Base-by-base conservation (phyloP, 37 sponge, comb jelly and placozoan species). In the Oscarella lobularis region DNA sequence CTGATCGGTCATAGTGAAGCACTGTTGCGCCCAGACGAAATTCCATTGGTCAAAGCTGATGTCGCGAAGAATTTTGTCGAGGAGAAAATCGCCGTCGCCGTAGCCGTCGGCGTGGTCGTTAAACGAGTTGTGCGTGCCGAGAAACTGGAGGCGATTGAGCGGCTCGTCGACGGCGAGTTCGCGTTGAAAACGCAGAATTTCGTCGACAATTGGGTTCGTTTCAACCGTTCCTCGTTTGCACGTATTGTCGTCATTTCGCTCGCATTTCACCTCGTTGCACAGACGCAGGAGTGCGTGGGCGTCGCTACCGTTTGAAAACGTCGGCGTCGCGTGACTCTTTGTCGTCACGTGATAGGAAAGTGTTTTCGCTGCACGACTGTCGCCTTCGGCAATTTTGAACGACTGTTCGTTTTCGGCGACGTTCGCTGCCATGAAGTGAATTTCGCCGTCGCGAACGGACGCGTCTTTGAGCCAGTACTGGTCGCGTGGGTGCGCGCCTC, bases 1-100 rank as follows among this genome's bases (percentile, higher is more conserved):
- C 73, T 85, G 85, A 71, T 85, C 85, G 1, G 85, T 85, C 77
- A 85, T 75, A 33, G 85, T 76, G 77, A 85, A 85, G 73, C 77
- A 85, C 85, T 85, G 81, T 80, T 85, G 85, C 1, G 85, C 85
- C 85, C 85, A 85, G 33, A 85, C 81, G 73, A 85, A 80, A 41
- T 85, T 74, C 85, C 85, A 85, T 20, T 70, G 20, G 0, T 77
- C 85, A 3, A 2, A 35, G 66, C 81, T 80, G 38, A 85, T 31
- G 0, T n/a, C 33, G 33, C 76, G 77, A 31, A 85, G 77, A 0
- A 85, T 67, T 33, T 75, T 34, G 35, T 38, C 55, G 29, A 85
- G 66, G 3, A 72, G 48, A 37, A 80, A 80, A 35, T 80, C 81
- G n/a, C 77, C 85, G 14, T 41, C 73, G 32, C 85, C 85, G 55